A percentile compares a stretch with the other conserved stretches of the same genome.
phyloP scores from a whole-genome alignment of 2,888 invertebrate species.

The Drosophila kambysellisi region DNA sequence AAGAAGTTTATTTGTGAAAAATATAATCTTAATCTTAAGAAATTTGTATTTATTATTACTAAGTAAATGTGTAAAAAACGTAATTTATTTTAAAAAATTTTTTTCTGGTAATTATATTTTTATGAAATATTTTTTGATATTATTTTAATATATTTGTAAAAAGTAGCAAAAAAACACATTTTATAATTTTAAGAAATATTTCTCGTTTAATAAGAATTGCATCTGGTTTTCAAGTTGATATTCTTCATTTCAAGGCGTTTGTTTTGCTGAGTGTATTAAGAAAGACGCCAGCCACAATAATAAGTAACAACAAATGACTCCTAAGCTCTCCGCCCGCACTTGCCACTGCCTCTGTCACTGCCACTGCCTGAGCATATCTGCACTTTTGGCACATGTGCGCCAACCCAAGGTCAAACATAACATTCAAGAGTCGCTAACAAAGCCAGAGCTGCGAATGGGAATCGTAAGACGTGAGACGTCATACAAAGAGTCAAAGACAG shows the following conservation, averaged over 20 bases:
- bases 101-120: no score
- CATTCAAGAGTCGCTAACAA: conserved; percentile 53
- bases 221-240: background rate
- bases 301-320: conserved; percentile 17
- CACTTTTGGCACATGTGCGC: conserved; percentile 70
- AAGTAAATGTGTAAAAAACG: no score
- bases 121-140: no score
- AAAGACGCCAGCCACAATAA: conserved; percentile 1
- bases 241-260: background rate
- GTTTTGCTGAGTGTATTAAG: background rate
- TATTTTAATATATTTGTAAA: no score
- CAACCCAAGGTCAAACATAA: conserved; percentile 64
- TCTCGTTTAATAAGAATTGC: background rate
- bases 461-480: conserved; percentile 14
- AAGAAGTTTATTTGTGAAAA: no score
- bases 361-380: conserved; percentile 44
- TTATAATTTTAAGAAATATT: no score
- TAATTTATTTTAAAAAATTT: no score
- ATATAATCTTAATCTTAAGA: no score
- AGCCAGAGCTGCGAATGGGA: conserved; percentile 22
- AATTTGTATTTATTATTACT: no score
- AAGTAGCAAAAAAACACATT: no score
- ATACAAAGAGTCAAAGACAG: background rate
- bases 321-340: background rate
- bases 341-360: background rate